phyloP scores from a whole-genome alignment of 2,797 vertebrate species.

The Rhyacichthys aspro region DNA sequence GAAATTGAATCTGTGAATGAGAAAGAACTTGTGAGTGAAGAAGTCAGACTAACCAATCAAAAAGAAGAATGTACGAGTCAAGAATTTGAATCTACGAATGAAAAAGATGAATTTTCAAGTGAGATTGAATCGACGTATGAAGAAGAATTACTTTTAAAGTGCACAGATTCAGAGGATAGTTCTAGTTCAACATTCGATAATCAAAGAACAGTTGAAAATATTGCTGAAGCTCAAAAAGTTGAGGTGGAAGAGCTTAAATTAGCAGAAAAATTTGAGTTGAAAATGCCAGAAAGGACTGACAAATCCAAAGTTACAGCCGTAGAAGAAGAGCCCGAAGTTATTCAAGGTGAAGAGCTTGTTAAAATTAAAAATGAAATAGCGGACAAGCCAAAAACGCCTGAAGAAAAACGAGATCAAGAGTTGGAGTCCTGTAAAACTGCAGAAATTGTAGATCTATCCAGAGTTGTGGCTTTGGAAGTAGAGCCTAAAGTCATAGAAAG shows the following conservation, averaged over 20 bases:
- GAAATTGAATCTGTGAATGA: background rate
- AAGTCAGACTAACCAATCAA: background rate
- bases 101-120: background rate
- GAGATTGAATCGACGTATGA: background rate
- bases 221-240: background rate
- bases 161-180: constrained; percentile 2
- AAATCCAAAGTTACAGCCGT: constrained; percentile 15
- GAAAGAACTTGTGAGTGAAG: background rate
- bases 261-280: too few species aligned
- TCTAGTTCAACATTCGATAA: constrained; percentile 7
- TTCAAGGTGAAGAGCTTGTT: background rate
- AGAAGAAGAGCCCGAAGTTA: constrained; percentile 4
- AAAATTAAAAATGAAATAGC: constrained; percentile 11
- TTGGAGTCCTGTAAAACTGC: background rate
- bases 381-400: background rate
- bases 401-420: background rate
- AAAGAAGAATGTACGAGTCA: background rate
- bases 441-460: background rate
- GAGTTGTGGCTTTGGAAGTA: background rate
- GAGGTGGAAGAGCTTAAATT: background rate
- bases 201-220: constrained; percentile 31
- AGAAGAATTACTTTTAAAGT: background rate
- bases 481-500: background rate
- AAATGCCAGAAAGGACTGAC: background rate
- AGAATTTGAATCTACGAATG: background rate